A percentile compares a stretch with the other conserved stretches of the same genome.
Evolutionary conservation across 2,888 invertebrate species (phyloP).

Genomic region (Periphyllus acericola): DNA sequence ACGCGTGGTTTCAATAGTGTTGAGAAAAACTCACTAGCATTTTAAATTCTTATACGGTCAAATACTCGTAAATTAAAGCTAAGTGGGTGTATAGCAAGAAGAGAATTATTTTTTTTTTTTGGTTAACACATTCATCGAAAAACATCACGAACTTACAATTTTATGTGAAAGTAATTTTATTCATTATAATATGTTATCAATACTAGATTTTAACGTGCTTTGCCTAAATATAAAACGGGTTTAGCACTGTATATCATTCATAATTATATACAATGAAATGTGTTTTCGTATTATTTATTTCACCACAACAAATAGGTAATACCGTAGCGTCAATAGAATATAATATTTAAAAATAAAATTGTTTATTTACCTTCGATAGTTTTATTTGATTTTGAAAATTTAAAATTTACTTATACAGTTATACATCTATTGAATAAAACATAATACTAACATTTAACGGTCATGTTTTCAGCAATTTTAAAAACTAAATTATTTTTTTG

Average conservation of each 20-base stretch:
- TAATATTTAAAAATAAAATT: too few species aligned
- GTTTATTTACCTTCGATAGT: too few species aligned
- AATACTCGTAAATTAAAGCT: not conserved
- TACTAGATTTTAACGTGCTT: not conserved
- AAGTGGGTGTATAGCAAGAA: not conserved
- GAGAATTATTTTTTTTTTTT: not conserved
- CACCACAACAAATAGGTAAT: not conserved
- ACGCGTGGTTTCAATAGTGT: not conserved
- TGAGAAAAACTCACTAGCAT: not conserved
- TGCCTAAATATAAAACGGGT: not conserved
- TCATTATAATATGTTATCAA: slow-evolving; percentile 1
- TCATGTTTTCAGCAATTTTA: too few species aligned
- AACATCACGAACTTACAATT: not conserved
- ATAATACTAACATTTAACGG: too few species aligned
- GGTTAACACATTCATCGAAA: not conserved
- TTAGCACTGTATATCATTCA: not conserved
- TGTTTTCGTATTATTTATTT: not conserved
- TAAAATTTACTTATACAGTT: too few species aligned
- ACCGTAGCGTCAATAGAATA: too few species aligned
- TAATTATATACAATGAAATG: not conserved
- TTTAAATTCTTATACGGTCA: not conserved
- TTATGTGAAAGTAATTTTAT: not conserved
- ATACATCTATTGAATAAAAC: too few species aligned
- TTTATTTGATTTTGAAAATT: too few species aligned
- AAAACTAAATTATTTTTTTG: too few species aligned